Base-by-base conservation (phyloP, 2,113 vertebrate genomes). In the Acrocephalus kingi region DNA sequence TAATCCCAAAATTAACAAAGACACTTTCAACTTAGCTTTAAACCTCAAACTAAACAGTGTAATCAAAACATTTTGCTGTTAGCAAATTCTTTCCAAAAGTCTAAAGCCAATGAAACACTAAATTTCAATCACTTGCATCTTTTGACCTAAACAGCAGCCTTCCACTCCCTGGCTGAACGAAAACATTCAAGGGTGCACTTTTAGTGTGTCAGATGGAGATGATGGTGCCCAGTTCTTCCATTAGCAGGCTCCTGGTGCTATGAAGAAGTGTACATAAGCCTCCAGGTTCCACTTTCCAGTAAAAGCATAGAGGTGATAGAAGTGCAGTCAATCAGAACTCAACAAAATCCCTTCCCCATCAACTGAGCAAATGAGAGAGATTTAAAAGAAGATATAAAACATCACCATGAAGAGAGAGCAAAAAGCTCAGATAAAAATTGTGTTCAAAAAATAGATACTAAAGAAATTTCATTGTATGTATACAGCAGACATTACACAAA, bases 21-120 rank as follows among this genome's bases (percentile, higher is more conserved):
- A 49, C 55, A 80, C 41, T 69, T 80, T 51, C 45, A 75, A 80
- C 61, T 90, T 94, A 91, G 54, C 68, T 93, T 88, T 81, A 90
- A 96, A 93, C 27, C 62, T 88, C 78, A 76, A 85, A 87, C 82
- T 85, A 97, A 96, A 95, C 87, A 93, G 22, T 52, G 35, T 67
- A 93, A 86, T 92, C 87, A 95, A 93, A 87, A 89, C 52, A 92
- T 33, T 22, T 46, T 89, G 59, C 76, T 89, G 66, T 37, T 87
- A 89, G 76, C 62, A 64, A 61, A 96, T 95, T 90, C 91, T 35
- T 94, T 96, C 61, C 54, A 31, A 15, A 95, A 85, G 43, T 63
- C 71, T 84, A 87, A 85, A 87, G 89, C 45, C 6, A 91, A 80
- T 0, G 8, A 61, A 79, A 88, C 27, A 63, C 33, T 61, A 89